Percentiles rank a stretch among this genome's conserved stretches.
Evolutionary conservation across 2,888 invertebrate genomes (phyloP).

Genomic region (Halictus ligatus): DNA sequence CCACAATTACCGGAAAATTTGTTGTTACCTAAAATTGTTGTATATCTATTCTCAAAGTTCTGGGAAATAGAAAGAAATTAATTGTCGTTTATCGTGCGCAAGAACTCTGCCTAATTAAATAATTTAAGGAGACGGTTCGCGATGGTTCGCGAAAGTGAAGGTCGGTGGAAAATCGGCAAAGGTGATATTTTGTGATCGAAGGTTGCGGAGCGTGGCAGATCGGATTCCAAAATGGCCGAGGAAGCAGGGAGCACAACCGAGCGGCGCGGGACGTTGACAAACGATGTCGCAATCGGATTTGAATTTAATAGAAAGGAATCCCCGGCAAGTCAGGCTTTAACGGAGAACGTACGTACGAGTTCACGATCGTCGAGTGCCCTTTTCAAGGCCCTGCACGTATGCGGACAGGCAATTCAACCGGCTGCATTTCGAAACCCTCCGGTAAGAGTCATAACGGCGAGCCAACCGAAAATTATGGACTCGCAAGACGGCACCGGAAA

Average conservation of each 20-base stretch:
- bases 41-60: neutral
- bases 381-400: constrained; percentile 60
- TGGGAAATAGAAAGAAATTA: too few species aligned
- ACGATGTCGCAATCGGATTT: constrained; percentile 9
- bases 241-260: neutral
- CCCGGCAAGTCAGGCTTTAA: constrained; percentile 16
- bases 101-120: too few species aligned
- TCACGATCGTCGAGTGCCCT: constrained; percentile 34
- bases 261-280: neutral
- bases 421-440: constrained; percentile 56
- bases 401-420: constrained; percentile 37
- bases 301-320: constrained; percentile 21
- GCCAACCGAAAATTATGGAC: constrained; percentile 42
- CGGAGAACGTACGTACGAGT: constrained; percentile 29
- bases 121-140: too few species aligned
- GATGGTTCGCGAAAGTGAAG: too few species aligned
- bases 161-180: too few species aligned
- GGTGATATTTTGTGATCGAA: neutral
- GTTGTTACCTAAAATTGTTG: neutral
- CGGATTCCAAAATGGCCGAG: neutral
- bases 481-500: constrained; percentile 38
- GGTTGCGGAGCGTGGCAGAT: too few species aligned
- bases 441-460: constrained; percentile 59
- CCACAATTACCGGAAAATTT: neutral
- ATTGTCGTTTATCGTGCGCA: too few species aligned